Conservation (phyloP, 2,888 invertebrate species). For the Netelia melanura region DNA sequence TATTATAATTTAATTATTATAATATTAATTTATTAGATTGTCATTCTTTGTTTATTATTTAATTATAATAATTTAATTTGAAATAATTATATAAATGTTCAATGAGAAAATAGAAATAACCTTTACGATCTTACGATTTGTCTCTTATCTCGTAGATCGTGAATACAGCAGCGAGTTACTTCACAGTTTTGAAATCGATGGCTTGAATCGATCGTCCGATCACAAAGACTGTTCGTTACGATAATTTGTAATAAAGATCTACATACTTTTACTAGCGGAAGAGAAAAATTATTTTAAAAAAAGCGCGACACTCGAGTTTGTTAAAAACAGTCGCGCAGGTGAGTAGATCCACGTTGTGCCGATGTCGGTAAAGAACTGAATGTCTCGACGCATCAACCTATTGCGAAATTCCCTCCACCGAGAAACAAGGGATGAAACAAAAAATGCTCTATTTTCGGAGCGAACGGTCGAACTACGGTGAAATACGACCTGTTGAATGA, state of each 20-base stretch:
- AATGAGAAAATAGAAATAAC: no score
- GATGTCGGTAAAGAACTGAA: background rate
- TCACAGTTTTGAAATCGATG: conserved; percentile 60
- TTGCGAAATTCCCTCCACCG: background rate
- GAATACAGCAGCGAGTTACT: conserved; percentile 66
- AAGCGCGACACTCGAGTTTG: background rate
- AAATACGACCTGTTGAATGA: background rate
- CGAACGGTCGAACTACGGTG: background rate
- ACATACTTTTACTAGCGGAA: background rate
- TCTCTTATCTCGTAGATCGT: conserved; percentile 40
- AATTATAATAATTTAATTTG: no score
- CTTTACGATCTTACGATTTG: background rate
- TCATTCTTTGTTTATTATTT: no score
- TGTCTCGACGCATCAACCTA: background rate
- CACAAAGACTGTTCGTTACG: background rate
- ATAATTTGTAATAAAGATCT: background rate
- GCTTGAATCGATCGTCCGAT: conserved; percentile 33
- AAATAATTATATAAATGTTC: no score
- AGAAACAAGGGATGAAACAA: background rate
- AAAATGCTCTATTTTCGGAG: background rate
- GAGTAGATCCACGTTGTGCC: background rate
- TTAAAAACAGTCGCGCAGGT: background rate
- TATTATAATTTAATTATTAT: no score
- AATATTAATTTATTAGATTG: no score
- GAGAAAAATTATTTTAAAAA: background rate